Evolutionary conservation across 2,797 vertebrate species (phyloP).

Genomic region (Acropternis orthonyx): DNA sequence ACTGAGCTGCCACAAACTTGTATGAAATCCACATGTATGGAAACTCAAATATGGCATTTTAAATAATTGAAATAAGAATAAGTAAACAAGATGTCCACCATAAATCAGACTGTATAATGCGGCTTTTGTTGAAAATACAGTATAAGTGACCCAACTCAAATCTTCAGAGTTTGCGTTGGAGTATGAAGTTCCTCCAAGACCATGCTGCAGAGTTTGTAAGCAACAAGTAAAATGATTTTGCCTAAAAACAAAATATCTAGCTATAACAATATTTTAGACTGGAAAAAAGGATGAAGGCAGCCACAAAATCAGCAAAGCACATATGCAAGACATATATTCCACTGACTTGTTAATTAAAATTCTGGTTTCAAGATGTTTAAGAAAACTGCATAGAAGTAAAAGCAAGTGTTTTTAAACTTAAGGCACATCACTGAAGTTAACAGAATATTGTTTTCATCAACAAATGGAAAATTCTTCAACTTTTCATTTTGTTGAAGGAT

Average conservation of each 20-base stretch:
- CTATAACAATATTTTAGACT: neutral
- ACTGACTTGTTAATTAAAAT: neutral
- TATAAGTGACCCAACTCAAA: neutral
- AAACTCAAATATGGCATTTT: neutral
- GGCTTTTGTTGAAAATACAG: neutral
- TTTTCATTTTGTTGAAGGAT: neutral
- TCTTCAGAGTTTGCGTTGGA: neutral
- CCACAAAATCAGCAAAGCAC: neutral
- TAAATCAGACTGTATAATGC: neutral
- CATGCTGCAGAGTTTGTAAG: neutral
- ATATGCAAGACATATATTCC: neutral
- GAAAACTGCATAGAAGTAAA: neutral
- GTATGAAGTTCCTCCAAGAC: neutral
- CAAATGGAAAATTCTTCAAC: neutral
- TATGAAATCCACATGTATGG: neutral
- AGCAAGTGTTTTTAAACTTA: neutral
- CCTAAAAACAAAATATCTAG: neutral
- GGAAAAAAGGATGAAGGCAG: neutral
- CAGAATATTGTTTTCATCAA: neutral
- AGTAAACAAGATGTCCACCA: neutral
- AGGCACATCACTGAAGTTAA: neutral
- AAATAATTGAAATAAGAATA: neutral
- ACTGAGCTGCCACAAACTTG: neutral
- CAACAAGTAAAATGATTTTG: neutral
- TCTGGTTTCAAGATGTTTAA: neutral